These are phyloP conservation scores for Chironomus tepperi DNA, from an alignment of 1,140 invertebrate genomes.

Conservation along the genomic window DNA sequence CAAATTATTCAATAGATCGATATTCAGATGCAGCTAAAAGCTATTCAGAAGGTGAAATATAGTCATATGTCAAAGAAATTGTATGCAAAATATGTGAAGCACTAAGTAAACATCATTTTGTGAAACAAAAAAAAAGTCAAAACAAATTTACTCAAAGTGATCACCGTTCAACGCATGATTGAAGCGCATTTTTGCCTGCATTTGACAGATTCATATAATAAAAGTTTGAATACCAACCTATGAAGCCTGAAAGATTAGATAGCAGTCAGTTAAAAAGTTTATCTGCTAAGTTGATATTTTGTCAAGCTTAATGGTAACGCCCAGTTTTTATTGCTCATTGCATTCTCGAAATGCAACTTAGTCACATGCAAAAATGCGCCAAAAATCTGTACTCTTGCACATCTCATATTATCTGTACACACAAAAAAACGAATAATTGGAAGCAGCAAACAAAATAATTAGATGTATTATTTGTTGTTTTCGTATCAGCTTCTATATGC, in stretches of 20 bases:
- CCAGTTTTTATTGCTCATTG: too few relatives aligned
- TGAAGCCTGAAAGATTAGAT: too few relatives aligned
- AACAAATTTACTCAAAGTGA: background rate
- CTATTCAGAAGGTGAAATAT: slow-evolving; percentile 17
- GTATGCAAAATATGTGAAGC: background rate
- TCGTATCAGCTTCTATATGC: background rate
- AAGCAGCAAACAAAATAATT: background rate
- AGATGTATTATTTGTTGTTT: background rate
- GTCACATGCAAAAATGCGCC: too few relatives aligned
- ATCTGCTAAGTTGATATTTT: too few relatives aligned
- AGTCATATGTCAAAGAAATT: background rate
- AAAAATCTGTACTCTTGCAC: too few relatives aligned
- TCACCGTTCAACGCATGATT: background rate
- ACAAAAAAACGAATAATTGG: background rate
- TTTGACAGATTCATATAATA: too few relatives aligned
- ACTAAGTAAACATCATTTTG: background rate
- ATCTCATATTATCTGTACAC: too few relatives aligned
- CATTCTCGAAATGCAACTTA: too few relatives aligned
- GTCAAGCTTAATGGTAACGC: too few relatives aligned
- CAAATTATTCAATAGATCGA: slow-evolving; percentile 38
- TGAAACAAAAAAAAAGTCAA: background rate
- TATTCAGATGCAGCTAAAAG: slow-evolving; percentile 35
- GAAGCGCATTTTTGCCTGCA: background rate
- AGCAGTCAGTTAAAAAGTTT: too few relatives aligned
- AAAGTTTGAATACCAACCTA: too few relatives aligned